Evolutionary conservation across 2,888 invertebrate species (phyloP), one percentile per base, ranked within the genome.

Genomic region (Fragum whitleyi): DNA sequence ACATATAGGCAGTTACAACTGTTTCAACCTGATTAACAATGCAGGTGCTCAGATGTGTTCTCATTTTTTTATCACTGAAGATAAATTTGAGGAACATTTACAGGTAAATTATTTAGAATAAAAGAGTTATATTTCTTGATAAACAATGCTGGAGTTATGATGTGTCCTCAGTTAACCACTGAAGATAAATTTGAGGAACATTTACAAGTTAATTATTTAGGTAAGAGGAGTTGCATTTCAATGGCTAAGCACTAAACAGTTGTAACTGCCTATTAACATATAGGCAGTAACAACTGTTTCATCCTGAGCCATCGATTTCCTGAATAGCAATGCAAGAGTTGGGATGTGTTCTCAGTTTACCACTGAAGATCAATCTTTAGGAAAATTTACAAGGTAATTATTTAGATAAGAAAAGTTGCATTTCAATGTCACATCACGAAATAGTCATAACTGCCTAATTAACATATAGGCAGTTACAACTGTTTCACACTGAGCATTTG

Each of bases 131-230:
- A 94, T 71, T 86, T 92, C 23, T 88, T 94, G 32, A 85, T 94
- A 21, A 93, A 94, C 88, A 94, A 94, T 89, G 94, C 93, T 57
- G 94, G 92, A 14, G 89, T 93, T 6, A 92, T 93, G 91, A 90
- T 91, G 90, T 88, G 90, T 62, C 92, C 92, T 2, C 72, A 91
- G 67, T 77, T 74, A 5, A 81, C 85, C 47, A 93, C 94, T 16
- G 91, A 89, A n/a, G 94, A 94, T 80, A 92, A 92, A 11, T 6
- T 39, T 9, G 6, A 9, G n/a, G 14, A 39, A 39, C 39, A 39
- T 39, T 39, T 39, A 39, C 39, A 39, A 39, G 39, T 39, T 39
- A 9, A 14, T 39, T 39, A 39, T 39, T 39, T n/a, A 69, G 92
- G 86, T 92, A 92, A 81, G 87, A 88, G 6, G 71, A 87, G 11